These are phyloP conservation scores for Drosophila meridionalis DNA, from an alignment of 2,888 invertebrate genomes.

Conservation along the genomic window DNA sequence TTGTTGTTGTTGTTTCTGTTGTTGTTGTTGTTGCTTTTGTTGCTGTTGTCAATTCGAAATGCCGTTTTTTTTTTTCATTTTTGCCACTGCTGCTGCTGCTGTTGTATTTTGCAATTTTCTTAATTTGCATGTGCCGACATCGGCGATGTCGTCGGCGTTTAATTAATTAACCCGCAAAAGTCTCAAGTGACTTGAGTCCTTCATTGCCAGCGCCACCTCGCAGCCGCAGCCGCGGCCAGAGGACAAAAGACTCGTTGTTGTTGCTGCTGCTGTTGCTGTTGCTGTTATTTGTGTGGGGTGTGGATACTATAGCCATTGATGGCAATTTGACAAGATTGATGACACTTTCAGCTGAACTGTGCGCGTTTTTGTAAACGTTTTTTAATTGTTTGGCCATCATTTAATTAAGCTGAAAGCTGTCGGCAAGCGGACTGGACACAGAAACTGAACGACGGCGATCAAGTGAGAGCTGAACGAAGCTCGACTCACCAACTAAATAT, in stretches of 20 bases:
- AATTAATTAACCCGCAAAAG: constrained; percentile 71
- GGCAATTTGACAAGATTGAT: constrained; percentile 76
- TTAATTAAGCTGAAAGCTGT: constrained; percentile 73
- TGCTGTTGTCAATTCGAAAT: constrained; percentile 48
- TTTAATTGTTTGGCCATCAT: constrained; percentile 71
- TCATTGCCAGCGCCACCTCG: constrained; percentile 45
- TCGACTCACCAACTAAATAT: constrained; percentile 11
- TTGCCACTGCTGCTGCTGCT: constrained; percentile 9
- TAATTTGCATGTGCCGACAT: constrained; percentile 76
- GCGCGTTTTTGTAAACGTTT: constrained; percentile 68
- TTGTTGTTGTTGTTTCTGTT: constrained; percentile 15
- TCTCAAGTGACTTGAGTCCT: constrained; percentile 76
- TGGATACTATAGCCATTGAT: constrained; percentile 51
- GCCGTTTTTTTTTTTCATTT: constrained; percentile 17
- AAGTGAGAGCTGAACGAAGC: not conserved
- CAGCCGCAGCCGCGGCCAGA: constrained; percentile 11
- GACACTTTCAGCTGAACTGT: constrained; percentile 60
- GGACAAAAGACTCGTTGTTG: constrained; percentile 43
- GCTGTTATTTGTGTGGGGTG: constrained; percentile 24
- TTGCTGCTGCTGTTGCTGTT: constrained; percentile 7
- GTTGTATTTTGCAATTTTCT: constrained; percentile 75
- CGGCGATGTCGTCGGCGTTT: constrained; percentile 55
- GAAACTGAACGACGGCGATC: constrained; percentile 1
- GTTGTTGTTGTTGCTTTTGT: constrained; percentile 2
- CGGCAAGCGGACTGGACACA: not conserved